Conservation (phyloP, 2,888 invertebrate genomes). For the Euclidia mi region DNA sequence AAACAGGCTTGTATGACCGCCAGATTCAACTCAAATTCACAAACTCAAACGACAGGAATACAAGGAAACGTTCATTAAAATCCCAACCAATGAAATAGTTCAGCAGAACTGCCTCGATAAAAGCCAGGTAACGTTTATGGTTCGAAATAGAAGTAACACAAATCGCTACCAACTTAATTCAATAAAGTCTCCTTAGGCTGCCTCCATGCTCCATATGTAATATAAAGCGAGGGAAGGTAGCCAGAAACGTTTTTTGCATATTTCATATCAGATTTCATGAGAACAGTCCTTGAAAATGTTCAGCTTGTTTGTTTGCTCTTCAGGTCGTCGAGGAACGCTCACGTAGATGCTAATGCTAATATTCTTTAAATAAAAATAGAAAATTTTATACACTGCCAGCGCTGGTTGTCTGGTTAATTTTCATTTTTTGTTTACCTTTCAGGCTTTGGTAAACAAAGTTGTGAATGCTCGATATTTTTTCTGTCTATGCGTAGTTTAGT, state of each 20-base stretch:
- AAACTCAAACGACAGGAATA: neutral
- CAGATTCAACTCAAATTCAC: conserved; percentile 28
- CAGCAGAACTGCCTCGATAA: neutral
- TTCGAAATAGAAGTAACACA: conserved; percentile 27
- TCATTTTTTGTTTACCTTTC: conserved; percentile 4
- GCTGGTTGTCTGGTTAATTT: conserved; percentile 9
- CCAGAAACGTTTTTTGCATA: conserved; percentile 66
- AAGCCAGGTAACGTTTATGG: conserved; percentile 15
- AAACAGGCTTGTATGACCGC: conserved; percentile 24
- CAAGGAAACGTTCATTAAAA: neutral
- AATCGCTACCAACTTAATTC: conserved; percentile 50
- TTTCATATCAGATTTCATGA: conserved; percentile 67
- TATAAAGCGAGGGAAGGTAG: conserved; percentile 47
- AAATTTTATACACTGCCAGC: conserved; percentile 20
- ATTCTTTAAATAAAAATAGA: conserved; percentile 36
- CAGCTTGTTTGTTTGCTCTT: conserved; percentile 47
- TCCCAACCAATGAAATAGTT: neutral
- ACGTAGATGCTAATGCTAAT: conserved; percentile 21
- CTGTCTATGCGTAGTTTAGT: neutral
- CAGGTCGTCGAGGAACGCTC: conserved; percentile 15
- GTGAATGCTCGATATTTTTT: neutral
- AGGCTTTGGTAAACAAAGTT: conserved; percentile 3
- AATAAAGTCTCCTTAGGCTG: conserved; percentile 59
- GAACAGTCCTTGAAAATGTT: conserved; percentile 54
- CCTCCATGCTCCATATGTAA: conserved; percentile 42